Conservation (phyloP, 2,113 vertebrate genomes). For the Rhipidura dahli region DNA sequence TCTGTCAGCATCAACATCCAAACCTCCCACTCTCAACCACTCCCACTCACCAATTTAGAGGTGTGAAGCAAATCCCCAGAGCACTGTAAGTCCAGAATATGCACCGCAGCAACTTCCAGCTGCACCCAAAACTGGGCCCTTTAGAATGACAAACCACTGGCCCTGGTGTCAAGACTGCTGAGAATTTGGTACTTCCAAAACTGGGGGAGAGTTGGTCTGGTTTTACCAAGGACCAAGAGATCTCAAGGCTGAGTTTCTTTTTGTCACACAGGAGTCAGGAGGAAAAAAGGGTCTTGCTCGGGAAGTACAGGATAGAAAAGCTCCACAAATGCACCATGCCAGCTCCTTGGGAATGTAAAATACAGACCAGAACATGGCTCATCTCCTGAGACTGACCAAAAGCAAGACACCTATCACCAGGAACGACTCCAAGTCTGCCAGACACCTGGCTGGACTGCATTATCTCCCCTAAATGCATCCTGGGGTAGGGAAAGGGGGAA, state of each 20-base stretch:
- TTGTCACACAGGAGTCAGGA: neutral
- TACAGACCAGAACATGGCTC: rapidly evolving
- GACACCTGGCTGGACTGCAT: neutral
- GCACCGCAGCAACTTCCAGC: neutral
- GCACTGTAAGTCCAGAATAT: neutral
- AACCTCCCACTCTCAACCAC: neutral
- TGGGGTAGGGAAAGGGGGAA: neutral
- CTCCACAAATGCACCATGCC: neutral
- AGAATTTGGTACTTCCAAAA: neutral
- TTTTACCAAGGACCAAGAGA: neutral
- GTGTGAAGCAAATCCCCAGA: neutral
- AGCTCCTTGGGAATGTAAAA: neutral
- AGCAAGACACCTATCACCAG: neutral
- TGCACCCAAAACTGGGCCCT: neutral
- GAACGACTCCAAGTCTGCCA: neutral
- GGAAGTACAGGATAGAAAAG: neutral
- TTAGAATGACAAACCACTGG: neutral
- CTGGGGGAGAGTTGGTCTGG: rapidly evolving
- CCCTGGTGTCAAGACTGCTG: neutral
- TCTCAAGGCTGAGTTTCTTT: slow-evolving; percentile 28
- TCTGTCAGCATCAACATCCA: no score
- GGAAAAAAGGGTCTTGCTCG: neutral
- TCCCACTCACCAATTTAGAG: neutral
- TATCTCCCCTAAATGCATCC: neutral
- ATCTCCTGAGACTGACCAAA: neutral